Conservation (phyloP, 1,140 invertebrate species). For the Trialeurodes vaporariorum region DNA sequence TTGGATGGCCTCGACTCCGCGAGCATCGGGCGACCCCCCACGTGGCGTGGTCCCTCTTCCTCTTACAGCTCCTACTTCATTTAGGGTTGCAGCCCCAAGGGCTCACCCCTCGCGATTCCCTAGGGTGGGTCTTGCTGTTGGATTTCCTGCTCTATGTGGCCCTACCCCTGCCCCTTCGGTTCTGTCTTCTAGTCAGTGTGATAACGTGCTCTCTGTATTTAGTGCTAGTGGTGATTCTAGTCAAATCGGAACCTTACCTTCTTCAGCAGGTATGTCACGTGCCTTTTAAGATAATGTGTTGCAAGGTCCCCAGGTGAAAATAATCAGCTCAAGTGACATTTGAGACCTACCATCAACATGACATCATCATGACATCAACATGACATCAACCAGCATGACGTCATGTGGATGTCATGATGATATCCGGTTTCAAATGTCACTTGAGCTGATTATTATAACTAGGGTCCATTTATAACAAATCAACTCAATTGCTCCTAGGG, state of each 20-base stretch:
- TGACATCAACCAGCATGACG: too few species aligned
- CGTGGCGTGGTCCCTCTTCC: constrained; percentile 47
- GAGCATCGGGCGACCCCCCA: constrained; percentile 38
- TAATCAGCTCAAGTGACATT: too few species aligned
- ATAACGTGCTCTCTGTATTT: constrained; percentile 46
- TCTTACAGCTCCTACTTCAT: constrained; percentile 44
- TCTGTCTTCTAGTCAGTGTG: constrained; percentile 46
- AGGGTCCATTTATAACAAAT: too few species aligned
- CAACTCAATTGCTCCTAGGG: too few species aligned
- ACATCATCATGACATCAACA: too few species aligned
- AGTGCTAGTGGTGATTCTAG: constrained; percentile 37
- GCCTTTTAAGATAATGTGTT: too few species aligned
- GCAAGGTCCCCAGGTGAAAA: too few species aligned
- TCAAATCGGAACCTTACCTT: constrained; percentile 35
- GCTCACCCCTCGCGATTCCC: constrained; percentile 42
- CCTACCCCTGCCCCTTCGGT: constrained; percentile 54
- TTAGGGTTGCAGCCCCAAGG: constrained; percentile 41
- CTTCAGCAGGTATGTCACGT: constrained; percentile 44
- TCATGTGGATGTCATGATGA: too few species aligned
- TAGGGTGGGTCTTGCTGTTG: constrained; percentile 68
- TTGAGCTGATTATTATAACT: too few species aligned
- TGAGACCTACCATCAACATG: too few species aligned
- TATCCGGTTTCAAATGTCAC: too few species aligned
- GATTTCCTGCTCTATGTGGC: constrained; percentile 77
- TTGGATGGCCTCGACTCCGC: constrained; percentile 35